Base-by-base conservation (phyloP, 1,140 invertebrate species). In the Agrilus planipennis region DNA sequence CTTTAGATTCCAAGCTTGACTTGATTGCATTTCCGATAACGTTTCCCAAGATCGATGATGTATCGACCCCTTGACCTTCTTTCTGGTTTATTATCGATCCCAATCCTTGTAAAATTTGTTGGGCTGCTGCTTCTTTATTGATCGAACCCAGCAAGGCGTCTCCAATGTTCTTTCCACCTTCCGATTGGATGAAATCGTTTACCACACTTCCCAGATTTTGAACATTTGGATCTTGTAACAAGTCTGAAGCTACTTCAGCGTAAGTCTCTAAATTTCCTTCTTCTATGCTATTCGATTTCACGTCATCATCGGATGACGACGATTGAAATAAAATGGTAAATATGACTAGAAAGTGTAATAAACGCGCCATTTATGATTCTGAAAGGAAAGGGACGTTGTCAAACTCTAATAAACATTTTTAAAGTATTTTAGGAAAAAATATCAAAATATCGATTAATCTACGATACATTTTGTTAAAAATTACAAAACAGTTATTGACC, bases 171-270 rank as follows among this genome's bases (percentile, higher is more conserved):
- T 56, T 56, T 4, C 50, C 69, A 20, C 62, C 65, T 25, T 69
- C 70, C 18, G 71, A 68, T 46, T 75, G 70, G 68, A 77, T 69
- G 4, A 77, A 58, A 20, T 49, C 66, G 4, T 69, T 68, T n/a
- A 76, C 50, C 0, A 75, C 56, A 12, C 62, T 68, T 2, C 66
- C 70, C 0, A 67, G 34, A 60, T 59, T 61, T 28, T 60, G 64
- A 3, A 60, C 54, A 15, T 65, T 69, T 39, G 3, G 4, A 5
- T 32, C 12, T 4, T 32, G 16, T 15, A 32, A 12, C 7, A 32
- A 32, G 2, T 15, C 16, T 11, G 30, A 32, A 4, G 30, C 30
- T 17, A 32, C 19, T 32, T 32, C 4, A 6, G 30, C 30, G 11
- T 4, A 32, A 6, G n/a, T 12, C 7, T 32, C 3, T 32, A 32